Base-by-base conservation (phyloP, 2,888 invertebrate species). In the Thereva unica region DNA sequence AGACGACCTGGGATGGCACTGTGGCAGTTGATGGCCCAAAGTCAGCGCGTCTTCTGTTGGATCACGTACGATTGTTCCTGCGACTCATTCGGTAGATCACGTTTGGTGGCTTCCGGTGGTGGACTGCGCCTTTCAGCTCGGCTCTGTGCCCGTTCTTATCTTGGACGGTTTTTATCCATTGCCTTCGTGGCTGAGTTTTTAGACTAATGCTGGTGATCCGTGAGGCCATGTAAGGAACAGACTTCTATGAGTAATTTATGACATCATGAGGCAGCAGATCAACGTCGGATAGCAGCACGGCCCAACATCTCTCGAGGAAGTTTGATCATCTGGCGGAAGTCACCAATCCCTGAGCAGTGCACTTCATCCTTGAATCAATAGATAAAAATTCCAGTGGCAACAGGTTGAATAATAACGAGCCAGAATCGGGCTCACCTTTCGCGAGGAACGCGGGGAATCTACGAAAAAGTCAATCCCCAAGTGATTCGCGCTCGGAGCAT, bases 51-150 rank as follows among this genome's bases (percentile, higher is more conserved):
- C 69, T 68, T 59, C 66, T 71, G 69, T 71, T 69, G 61, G 68
- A 72, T 71, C 72, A 72, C 72, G 72, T 72, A 72, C 72, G 68
- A 64, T 71, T 68, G 63, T 72, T 68, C 71, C 69, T 71, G 66
- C 63, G 68, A 70, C 64, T 70, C 71, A 72, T 72, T 72, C 71
- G 72, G 72, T 70, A 68, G 72, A 72, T 72, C 72, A 72, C 72
- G 72, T 72, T 71, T 70, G 59, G 54, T 67, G 70, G 70, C 70
- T 72, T 72, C 72, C 72, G 72, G 71, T 71, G 67, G 67, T 71
- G 67, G 67, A 67, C 66, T 67, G 56, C 42, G 65, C 47, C 52
- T 65, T 70, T 59, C 66, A 66, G 23, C 66, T 67, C 64, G 50
- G 67, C 41, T n/a, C 56, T 65, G 23, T 35, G 5, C 41, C 45